Base-by-base conservation (phyloP, 2,888 invertebrate species). In the Portevinia maculata region DNA sequence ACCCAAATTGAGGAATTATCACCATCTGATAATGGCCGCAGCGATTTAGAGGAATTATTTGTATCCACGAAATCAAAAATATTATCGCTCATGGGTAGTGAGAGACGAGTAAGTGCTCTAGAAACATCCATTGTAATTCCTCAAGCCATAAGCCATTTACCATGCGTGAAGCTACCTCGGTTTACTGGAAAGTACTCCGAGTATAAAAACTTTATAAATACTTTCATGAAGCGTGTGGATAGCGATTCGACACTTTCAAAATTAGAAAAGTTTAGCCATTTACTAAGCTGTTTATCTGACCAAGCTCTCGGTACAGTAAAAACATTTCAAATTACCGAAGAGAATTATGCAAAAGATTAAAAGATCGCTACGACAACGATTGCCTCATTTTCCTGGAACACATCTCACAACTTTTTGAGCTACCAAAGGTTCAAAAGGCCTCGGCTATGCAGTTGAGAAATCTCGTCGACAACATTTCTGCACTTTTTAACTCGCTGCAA, bases 401-500 rank as follows among this genome's bases (percentile, higher is more conserved):
- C n/a, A n/a, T n/a, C n/a, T n/a, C n/a, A n/a, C n/a, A n/a, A n/a
- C n/a, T n/a, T n/a, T n/a, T n/a, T n/a, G n/a, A n/a, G n/a, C n/a
- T n/a, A n/a, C n/a, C n/a, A n/a, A n/a, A n/a, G n/a, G n/a, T n/a
- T n/a, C n/a, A n/a, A n/a, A n/a, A n/a, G n/a, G n/a, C n/a, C n/a
- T n/a, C n/a, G n/a, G n/a, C n/a, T n/a, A n/a, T n/a, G n/a, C n/a
- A n/a, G n/a, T n/a, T n/a, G n/a, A n/a, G n/a, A n/a, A n/a, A n/a
- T n/a, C n/a, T n/a, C n/a, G n/a, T n/a, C n/a, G n/a, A n/a, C n/a
- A 53, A 81, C 8, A 73, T 67, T 1, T 55, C 34, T 4, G 53
- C 53, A 9, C 65, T 8, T 9, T n/a, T n/a, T n/a, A n/a, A n/a
- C n/a, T n/a, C n/a, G n/a, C n/a, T 64, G 9, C 37, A 28, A 30